Evolutionary conservation across 2,888 invertebrate species (phyloP), one percentile per base, ranked within the genome.

Genomic region (Heliconius cydno): DNA sequence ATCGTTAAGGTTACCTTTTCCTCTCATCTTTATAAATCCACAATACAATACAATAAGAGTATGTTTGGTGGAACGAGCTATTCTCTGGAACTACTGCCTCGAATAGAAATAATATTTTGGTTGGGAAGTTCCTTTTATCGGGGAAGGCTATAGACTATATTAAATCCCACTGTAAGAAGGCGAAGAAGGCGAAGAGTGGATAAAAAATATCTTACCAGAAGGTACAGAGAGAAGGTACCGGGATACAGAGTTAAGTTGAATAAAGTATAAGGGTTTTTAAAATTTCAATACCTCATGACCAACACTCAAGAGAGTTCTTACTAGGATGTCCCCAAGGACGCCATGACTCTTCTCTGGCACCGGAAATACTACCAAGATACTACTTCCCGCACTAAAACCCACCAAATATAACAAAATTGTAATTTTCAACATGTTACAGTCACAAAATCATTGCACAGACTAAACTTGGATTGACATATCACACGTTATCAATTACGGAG

Each of bases 321-420:
- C 87, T 13, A 85, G 67, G 0, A 85, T 86, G 1, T 84, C 80
- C 0, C 86, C 86, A n/a, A 87, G 81, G n/a, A 85, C 82, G 0
- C 78, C 78, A 67, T 87, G 86, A 46, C 84, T 87, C 70, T 79
- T 84, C 12, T 83, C 82, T 2, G 86, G 84, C 10, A 85, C 60
- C 0, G 87, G 86, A 71, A 86, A 87, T 52, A 85, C 80, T 5
- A 85, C 83, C 12, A 87, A 70, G 12, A 87, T 79, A 34, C 83
- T 85, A 63, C 80, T 82, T 19, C 77, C 78, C 22, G 72, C 74
- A 79, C 79, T 72, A 19, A 72, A 60, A 38, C 2, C 12, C 65
- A 76, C 63, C n/a, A 73, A 68, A 73, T 52, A 79, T 9, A 63
- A 19, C 46, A 76, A 41, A 52, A 76, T 52, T 41, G 38, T 60